phyloP scores from a whole-genome alignment of 2,888 invertebrate genomes.

The Sarcophaga variegata region DNA sequence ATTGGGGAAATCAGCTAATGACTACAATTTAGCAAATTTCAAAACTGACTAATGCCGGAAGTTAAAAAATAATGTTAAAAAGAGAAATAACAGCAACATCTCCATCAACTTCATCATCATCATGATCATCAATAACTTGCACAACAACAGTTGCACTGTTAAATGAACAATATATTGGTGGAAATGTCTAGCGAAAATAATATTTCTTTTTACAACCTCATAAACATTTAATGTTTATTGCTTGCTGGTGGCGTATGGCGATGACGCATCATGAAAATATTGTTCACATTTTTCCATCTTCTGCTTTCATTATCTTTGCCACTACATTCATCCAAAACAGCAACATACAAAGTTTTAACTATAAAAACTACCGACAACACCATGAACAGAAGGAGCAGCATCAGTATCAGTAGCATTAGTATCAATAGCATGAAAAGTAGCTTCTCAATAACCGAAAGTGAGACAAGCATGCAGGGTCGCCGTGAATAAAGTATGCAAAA shows the following conservation, averaged over 20 bases:
- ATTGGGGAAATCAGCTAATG: conserved; percentile 8
- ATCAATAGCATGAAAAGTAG: too few relatives aligned
- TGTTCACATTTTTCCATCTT: not conserved
- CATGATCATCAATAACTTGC: too few relatives aligned
- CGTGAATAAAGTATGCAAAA: conserved; percentile 4
- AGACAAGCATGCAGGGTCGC: not conserved
- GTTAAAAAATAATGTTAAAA: not conserved
- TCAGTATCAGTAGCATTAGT: too few relatives aligned
- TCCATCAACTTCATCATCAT: not conserved
- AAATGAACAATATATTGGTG: not conserved
- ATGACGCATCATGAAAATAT: conserved; percentile 65
- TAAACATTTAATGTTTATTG: conserved; percentile 52
- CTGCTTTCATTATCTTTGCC: conserved; percentile 18
- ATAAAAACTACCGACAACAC: conserved; percentile 8
- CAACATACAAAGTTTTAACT: not conserved
- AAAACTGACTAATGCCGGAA: conserved; percentile 40
- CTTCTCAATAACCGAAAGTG: conserved; percentile 19
- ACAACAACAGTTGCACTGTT: not conserved
- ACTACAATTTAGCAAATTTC: conserved; percentile 6
- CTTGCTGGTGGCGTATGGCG: conserved; percentile 37
- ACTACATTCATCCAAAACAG: conserved; percentile 30
- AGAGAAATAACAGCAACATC: not conserved
- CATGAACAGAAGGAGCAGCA: conserved; percentile 11
- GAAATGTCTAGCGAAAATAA: conserved; percentile 16
- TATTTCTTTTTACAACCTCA: conserved; percentile 41